Conservation (phyloP, 2,888 invertebrate species). For the Didymodactylos carnosus region DNA sequence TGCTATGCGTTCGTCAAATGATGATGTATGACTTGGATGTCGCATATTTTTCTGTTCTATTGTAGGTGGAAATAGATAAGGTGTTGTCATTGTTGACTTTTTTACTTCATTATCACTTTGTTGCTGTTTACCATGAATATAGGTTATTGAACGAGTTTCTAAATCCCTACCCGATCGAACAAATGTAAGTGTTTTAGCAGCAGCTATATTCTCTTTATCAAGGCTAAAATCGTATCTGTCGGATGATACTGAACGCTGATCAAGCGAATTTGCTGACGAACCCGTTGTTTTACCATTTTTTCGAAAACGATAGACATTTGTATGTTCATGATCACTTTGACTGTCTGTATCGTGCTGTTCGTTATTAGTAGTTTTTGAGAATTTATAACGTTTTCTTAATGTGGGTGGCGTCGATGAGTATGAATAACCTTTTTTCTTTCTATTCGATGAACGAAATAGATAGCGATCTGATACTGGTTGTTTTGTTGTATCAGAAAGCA, state of each 20-base stretch:
- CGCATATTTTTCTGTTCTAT: neutral
- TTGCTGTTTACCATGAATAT: neutral
- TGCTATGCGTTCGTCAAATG: too few species aligned
- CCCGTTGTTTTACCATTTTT: neutral
- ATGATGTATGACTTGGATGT: neutral
- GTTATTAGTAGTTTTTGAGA: neutral
- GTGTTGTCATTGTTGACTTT: neutral
- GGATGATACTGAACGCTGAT: neutral
- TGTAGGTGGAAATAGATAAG: neutral
- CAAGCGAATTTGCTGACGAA: too few species aligned
- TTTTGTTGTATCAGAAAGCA: neutral
- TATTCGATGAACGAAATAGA: neutral
- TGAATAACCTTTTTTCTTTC: neutral
- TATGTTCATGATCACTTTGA: neutral
- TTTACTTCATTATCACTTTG: neutral
- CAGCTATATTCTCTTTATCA: neutral
- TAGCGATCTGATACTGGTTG: neutral
- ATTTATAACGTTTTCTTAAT: neutral
- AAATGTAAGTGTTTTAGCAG: neutral
- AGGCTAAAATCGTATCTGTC: neutral
- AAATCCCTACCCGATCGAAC: neutral
- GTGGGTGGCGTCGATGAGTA: neutral
- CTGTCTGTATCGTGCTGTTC: too few species aligned
- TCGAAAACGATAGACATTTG: neutral
- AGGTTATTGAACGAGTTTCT: neutral